phyloP scores from a whole-genome alignment of 2,797 vertebrate genomes.

The Anabas testudineus region DNA sequence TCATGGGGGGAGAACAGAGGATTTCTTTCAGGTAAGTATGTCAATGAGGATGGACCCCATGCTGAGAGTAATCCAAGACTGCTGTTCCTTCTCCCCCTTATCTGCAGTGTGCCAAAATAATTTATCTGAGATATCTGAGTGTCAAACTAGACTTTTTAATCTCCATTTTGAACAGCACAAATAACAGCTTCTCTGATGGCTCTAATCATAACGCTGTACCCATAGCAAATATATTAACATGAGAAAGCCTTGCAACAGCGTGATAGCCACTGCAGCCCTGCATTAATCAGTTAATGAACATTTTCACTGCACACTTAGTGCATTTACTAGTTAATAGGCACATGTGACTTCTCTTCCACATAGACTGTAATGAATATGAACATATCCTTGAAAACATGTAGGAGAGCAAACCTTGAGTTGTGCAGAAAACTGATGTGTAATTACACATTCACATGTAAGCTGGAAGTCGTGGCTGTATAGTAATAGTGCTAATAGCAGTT shows the following conservation, averaged over 20 bases:
- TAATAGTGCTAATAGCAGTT: background rate
- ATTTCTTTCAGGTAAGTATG: slow-evolving; percentile 53
- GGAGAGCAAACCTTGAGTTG: slow-evolving; percentile 14
- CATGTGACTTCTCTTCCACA: background rate
- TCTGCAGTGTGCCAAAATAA: slow-evolving; percentile 50
- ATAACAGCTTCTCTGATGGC: slow-evolving; percentile 53
- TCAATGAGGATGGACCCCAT: slow-evolving; percentile 42
- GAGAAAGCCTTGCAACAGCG: slow-evolving; percentile 42
- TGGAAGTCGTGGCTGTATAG: background rate
- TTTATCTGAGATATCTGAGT: slow-evolving; percentile 54
- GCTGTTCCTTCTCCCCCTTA: slow-evolving; percentile 39
- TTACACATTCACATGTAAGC: slow-evolving; percentile 14
- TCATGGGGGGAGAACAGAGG: background rate
- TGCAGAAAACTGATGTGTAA: slow-evolving; percentile 22
- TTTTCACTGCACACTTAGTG: slow-evolving; percentile 41
- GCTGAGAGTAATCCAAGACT: slow-evolving; percentile 53
- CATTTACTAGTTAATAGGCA: slow-evolving; percentile 41
- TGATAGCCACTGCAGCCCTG: slow-evolving; percentile 67
- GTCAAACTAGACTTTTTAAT: slow-evolving; percentile 67
- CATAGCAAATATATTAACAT: slow-evolving; percentile 66
- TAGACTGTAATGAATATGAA: slow-evolving; percentile 7
- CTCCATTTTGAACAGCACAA: slow-evolving; percentile 61
- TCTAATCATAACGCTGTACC: slow-evolving; percentile 55
- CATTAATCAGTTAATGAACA: slow-evolving; percentile 65
- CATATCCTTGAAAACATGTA: slow-evolving; percentile 14